Evolutionary conservation across 2,113 vertebrate species (phyloP), one percentile per base, ranked within the genome.

Genomic region (Penelope pileata): DNA sequence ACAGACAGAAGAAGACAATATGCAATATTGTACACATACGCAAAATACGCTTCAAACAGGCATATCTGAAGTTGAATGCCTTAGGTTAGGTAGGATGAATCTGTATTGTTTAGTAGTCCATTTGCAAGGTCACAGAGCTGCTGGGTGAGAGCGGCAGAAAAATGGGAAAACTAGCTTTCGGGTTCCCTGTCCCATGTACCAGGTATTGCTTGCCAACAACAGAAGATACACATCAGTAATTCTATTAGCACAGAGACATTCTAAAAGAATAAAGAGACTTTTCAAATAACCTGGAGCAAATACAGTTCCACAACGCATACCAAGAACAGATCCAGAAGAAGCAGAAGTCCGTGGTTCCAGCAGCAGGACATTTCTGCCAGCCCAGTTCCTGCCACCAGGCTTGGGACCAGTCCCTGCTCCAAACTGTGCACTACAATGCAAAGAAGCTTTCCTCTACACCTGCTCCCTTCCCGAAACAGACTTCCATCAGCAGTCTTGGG

Each of bases 401-500:
- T 40, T 17, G 62, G 26, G 34, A 60, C 50, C 47, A 67, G 54
- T 30, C 18, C 34, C 22, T 2, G 3, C 51, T 81, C 59, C 59
- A 1, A 1, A 19, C 45, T 42, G 62, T 38, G 81, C 0, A 2
- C 30, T 27, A 74, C 26, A 72, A 47, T 53, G 83, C 80, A 75
- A 59, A 86, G 72, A 36, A 72, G 38, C 1, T 1, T 93, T 74
- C 82, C 59, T 83, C 82, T 91, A 56, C 13, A n/a, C 0, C 51
- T 36, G 32, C 7, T 83, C 60, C 60, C 29, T 86, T 81, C 60
- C 50, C 73, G 50, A 88, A 60, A 78, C 76, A 77, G 45, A 85
- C 45, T 88, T 70, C 63, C 68, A 77, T 54, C 92, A 77, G 59
- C 79, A 90, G 76, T 74, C 83, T 29, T 91, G 70, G 88, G 83